These are phyloP conservation scores for Silurus glanis DNA, from an alignment of 2,113 vertebrate species.

Conservation along the genomic window DNA sequence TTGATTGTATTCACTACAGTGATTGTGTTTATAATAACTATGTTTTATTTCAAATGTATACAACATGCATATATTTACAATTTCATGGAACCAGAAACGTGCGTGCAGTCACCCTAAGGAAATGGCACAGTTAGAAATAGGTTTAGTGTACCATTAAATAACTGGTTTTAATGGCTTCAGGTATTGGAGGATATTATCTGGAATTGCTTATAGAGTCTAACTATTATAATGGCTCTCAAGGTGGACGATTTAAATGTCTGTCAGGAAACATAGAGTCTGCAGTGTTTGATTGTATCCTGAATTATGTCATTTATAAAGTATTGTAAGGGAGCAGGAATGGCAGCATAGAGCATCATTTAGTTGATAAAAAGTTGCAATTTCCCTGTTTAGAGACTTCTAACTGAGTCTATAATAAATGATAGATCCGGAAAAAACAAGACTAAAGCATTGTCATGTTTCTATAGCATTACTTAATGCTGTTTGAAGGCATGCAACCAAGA, in stretches of 20 bases:
- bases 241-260: not conserved
- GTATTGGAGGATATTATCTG: not conserved
- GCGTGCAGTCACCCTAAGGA: no score
- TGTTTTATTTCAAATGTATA: no score
- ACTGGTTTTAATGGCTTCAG: not conserved
- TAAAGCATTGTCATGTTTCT: not conserved
- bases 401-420: not conserved
- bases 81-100: no score
- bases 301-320: not conserved
- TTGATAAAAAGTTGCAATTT: no score
- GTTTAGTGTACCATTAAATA: no score
- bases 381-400: not conserved
- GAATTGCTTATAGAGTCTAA: not conserved
- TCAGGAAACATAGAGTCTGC: not conserved
- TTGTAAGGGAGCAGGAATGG: not conserved
- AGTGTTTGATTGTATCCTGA: not conserved
- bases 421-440: not conserved
- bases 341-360: not conserved
- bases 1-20: no score
- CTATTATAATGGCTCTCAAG: not conserved
- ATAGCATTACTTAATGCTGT: not conserved
- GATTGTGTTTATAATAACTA: no score
- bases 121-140: no score
- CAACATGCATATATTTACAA: no score
- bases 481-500: not conserved